phyloP scores from a whole-genome alignment of 1,140 invertebrate species.

The Theocolax elegans region DNA sequence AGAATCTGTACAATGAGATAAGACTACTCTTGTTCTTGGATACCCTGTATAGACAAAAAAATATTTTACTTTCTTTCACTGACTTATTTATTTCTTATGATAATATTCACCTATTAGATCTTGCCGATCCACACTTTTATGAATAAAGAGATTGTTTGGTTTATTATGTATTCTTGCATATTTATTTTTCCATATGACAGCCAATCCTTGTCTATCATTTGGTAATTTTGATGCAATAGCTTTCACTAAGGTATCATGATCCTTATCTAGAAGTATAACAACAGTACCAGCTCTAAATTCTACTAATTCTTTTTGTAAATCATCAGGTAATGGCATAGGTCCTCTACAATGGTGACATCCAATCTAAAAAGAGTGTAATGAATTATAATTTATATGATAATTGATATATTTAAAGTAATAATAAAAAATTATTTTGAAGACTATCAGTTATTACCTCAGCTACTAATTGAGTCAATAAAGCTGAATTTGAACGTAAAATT shows the following conservation, averaged over 20 bases:
- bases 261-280: slow-evolving; percentile 54
- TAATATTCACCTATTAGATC: slow-evolving; percentile 59
- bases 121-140: slow-evolving; percentile 55
- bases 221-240: slow-evolving; percentile 55
- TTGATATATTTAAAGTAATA: background rate
- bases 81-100: background rate
- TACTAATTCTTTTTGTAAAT: slow-evolving; percentile 57
- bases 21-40: slow-evolving; percentile 54
- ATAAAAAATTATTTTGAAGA: slow-evolving; percentile 5
- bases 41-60: slow-evolving; percentile 52
- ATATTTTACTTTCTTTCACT: background rate
- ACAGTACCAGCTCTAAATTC: slow-evolving; percentile 56
- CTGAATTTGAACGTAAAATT: slow-evolving; percentile 57
- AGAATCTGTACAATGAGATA: slow-evolving; percentile 60
- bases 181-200: slow-evolving; percentile 58
- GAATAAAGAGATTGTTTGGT: slow-evolving; percentile 58
- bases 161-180: slow-evolving; percentile 39
- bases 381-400: background rate
- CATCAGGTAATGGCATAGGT: slow-evolving; percentile 51
- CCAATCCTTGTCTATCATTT: slow-evolving; percentile 57
- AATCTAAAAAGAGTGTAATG: slow-evolving; percentile 29
- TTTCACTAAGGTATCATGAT: slow-evolving; percentile 50
- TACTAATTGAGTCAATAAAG: slow-evolving; percentile 55
- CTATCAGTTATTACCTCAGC: slow-evolving; percentile 49
- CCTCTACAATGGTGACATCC: slow-evolving; percentile 65